phyloP scores from a whole-genome alignment of 2,797 vertebrate genomes.

The Epinephelus awoara region DNA sequence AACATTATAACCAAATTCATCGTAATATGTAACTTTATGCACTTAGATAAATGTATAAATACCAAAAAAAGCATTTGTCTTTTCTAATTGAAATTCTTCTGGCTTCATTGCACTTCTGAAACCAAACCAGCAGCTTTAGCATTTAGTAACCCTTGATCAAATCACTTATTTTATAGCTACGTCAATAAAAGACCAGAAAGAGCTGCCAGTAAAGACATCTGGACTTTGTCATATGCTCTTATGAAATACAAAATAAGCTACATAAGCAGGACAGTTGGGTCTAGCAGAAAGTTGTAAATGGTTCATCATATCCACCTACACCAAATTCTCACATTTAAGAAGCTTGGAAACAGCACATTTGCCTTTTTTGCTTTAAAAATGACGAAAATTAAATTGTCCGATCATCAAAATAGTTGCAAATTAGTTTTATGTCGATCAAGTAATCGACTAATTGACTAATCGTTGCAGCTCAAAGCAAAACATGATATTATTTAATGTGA shows the following conservation, averaged over 20 bases:
- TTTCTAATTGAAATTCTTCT: neutral
- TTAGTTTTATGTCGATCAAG: too few relatives aligned
- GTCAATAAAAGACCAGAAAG: neutral
- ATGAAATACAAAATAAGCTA: neutral
- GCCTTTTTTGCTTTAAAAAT: too few relatives aligned
- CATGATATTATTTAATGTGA: neutral
- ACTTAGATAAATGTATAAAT: too few relatives aligned
- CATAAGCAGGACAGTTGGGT: neutral
- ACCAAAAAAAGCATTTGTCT: too few relatives aligned
- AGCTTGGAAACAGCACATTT: too few relatives aligned
- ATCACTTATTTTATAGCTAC: neutral
- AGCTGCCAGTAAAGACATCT: neutral
- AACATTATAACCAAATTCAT: neutral
- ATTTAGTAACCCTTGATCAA: neutral
- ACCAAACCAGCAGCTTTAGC: neutral
- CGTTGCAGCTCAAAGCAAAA: too few relatives aligned
- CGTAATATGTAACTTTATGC: too few relatives aligned
- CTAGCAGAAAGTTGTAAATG: neutral
- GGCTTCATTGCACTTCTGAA: neutral
- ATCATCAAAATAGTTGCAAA: too few relatives aligned
- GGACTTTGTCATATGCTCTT: neutral
- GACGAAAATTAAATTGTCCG: too few relatives aligned
- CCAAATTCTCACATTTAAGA: too few relatives aligned
- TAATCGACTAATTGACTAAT: too few relatives aligned
- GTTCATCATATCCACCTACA: neutral